Conservation (phyloP, 2,113 vertebrate species). For the Motacilla tschutschensis region DNA sequence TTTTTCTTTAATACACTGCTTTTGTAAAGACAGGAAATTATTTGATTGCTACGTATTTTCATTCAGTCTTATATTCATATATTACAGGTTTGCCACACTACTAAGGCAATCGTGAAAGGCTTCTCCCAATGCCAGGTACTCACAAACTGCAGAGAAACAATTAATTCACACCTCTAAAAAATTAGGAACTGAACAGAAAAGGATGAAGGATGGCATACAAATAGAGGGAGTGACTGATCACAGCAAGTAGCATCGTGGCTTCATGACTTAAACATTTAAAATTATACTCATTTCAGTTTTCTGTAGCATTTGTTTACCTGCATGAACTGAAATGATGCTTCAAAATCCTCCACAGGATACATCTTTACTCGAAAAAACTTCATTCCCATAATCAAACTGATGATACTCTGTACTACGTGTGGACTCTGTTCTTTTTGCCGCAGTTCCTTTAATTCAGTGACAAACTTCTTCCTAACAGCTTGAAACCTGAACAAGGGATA, state of each 20-base stretch:
- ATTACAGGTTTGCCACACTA: background rate
- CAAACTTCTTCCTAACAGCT: constrained; percentile 97
- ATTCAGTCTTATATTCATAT: background rate
- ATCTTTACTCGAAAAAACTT: constrained; percentile 98
- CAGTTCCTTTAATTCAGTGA: constrained; percentile 95
- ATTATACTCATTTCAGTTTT: background rate
- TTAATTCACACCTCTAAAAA: background rate
- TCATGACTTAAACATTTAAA: background rate
- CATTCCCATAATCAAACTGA: constrained; percentile 98
- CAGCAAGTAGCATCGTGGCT: background rate
- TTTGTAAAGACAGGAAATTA: background rate
- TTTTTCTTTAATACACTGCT: background rate
- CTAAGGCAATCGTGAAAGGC: background rate
- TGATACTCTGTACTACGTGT: constrained; percentile 93
- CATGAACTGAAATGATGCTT: constrained; percentile 98
- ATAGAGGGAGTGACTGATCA: background rate
- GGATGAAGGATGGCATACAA: background rate
- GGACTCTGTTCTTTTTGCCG: constrained; percentile 94
- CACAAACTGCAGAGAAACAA: background rate
- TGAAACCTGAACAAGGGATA: constrained; percentile 84
- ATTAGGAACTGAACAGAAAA: background rate
- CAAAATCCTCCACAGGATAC: constrained; percentile 98
- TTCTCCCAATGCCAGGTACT: background rate
- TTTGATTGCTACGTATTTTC: background rate
- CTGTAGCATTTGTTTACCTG: constrained; percentile 73